Evolutionary conservation across 2,113 vertebrate species (phyloP).

Genomic region (Patagioenas fasciata): DNA sequence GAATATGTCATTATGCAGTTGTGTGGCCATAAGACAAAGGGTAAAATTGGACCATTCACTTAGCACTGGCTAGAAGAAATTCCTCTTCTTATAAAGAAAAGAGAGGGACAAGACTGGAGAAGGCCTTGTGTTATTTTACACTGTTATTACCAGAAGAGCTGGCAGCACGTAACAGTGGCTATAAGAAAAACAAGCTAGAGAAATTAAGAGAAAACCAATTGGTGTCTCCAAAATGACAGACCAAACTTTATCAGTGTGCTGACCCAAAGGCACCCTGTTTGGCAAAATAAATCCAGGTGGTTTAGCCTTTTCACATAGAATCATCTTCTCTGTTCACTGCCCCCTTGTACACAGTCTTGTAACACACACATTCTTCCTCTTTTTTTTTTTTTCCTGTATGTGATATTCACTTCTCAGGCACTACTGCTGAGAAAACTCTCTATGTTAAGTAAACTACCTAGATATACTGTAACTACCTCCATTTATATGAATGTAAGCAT

Average conservation of each 20-base stretch:
- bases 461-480: not conserved
- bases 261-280: not conserved
- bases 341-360: not conserved
- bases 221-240: slow-evolving; percentile 11
- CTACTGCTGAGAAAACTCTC: not conserved
- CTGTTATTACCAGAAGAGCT: not conserved
- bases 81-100: not conserved
- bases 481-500: not conserved
- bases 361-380: not conserved
- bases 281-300: not conserved
- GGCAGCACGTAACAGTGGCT: not conserved
- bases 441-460: not conserved
- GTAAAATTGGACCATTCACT: not conserved
- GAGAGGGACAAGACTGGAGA: not conserved
- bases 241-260: not conserved
- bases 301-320: not conserved
- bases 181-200: not conserved
- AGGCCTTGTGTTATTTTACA: not conserved
- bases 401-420: not conserved
- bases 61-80: not conserved
- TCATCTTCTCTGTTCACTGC: not conserved
- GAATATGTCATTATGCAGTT: not conserved
- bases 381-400: not conserved
- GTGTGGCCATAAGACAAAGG: not conserved
- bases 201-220: slow-evolving; percentile 38